These are phyloP conservation scores for Meghimatium bilineatum DNA, from an alignment of 2,888 invertebrate species.

Conservation along the genomic window DNA sequence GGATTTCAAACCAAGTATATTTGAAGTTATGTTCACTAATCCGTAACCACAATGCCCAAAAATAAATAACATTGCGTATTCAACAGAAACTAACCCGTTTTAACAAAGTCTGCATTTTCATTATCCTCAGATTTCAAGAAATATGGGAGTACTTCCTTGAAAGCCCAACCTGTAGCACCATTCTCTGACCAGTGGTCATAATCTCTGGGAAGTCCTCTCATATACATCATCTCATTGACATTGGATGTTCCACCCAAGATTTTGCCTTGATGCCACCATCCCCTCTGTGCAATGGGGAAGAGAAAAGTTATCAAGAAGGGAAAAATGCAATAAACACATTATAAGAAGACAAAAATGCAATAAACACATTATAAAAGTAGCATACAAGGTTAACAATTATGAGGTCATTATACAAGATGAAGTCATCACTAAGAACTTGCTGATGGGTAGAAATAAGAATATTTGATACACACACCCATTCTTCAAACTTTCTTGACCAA, in stretches of 20 bases:
- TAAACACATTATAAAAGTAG: too few relatives aligned
- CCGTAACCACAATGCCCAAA: too few relatives aligned
- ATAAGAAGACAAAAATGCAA: too few relatives aligned
- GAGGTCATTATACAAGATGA: too few relatives aligned
- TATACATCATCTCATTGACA: conserved; percentile 93
- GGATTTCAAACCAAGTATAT: too few relatives aligned
- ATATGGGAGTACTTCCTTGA: conserved; percentile 85
- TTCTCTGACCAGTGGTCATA: conserved; percentile 91
- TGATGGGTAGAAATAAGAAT: too few relatives aligned
- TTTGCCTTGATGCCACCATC: conserved; percentile 93
- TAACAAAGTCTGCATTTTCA: conserved; percentile 47
- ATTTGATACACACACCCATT: too few relatives aligned
- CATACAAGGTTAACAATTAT: too few relatives aligned
- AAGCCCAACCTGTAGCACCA: conserved; percentile 92
- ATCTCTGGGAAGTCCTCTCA: conserved; percentile 88
- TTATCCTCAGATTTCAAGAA: conserved; percentile 79
- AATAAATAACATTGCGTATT: neutral
- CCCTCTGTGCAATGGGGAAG: conserved; percentile 79
- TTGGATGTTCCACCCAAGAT: conserved; percentile 92
- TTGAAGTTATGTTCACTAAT: too few relatives aligned
- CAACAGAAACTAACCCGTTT: conserved; percentile 29
- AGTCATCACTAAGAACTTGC: too few relatives aligned
- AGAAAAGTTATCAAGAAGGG: neutral
- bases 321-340: neutral
- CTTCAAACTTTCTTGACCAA: too few relatives aligned